Conservation (phyloP, 2,888 invertebrate species). For the Apocheima hispidaria region DNA sequence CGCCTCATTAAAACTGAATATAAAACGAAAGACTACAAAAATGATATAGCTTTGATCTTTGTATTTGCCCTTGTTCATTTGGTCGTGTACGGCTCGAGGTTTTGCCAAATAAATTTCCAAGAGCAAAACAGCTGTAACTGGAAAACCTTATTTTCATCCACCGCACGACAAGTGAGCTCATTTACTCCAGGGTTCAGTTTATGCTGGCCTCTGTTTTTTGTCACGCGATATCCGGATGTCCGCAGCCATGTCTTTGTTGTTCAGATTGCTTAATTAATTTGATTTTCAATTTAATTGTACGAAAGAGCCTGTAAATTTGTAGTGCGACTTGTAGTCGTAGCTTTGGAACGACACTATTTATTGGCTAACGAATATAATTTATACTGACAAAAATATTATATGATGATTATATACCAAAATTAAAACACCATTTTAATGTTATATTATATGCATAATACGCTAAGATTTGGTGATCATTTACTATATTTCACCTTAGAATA, state of each 20-base stretch:
- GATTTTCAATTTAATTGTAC: conserved; percentile 52
- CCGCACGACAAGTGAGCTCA: conserved; percentile 35
- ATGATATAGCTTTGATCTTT: neutral
- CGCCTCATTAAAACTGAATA: no score
- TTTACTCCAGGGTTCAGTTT: conserved; percentile 32
- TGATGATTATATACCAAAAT: no score
- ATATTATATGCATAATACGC: no score
- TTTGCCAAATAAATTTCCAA: conserved; percentile 7
- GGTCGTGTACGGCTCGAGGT: neutral
- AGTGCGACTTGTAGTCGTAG: conserved; percentile 17
- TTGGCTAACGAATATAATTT: no score
- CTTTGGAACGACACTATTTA: neutral
- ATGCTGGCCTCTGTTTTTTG: conserved; percentile 30
- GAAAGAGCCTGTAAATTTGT: conserved; percentile 45
- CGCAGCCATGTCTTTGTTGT: conserved; percentile 60
- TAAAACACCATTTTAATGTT: no score
- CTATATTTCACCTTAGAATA: no score
- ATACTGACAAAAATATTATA: no score
- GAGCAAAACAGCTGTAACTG: conserved; percentile 21
- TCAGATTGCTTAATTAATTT: conserved; percentile 66
- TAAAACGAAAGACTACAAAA: no score
- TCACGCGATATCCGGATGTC: conserved; percentile 64
- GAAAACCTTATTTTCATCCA: conserved; percentile 26
- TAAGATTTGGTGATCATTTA: no score
- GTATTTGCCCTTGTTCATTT: neutral